Conservation (phyloP, 2,888 invertebrate genomes). For the Germaria angustata region DNA sequence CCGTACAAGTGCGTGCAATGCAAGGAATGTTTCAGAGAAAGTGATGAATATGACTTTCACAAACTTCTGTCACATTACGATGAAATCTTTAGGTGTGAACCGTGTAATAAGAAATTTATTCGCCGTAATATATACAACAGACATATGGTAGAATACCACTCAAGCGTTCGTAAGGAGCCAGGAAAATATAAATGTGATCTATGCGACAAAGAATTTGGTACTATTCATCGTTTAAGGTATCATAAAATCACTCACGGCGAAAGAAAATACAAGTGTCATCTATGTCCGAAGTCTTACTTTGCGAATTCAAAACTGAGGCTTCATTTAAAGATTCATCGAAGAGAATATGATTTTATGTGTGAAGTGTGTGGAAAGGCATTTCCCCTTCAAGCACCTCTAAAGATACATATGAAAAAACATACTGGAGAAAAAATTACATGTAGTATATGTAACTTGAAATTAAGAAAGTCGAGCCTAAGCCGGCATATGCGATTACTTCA, state of each 20-base stretch:
- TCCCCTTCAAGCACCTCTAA: background rate
- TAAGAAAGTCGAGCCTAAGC: slow-evolving; percentile 29
- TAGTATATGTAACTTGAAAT: slow-evolving; percentile 35
- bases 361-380: slow-evolving; percentile 51
- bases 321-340: slow-evolving; percentile 31
- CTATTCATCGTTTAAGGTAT: background rate
- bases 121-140: slow-evolving; percentile 21
- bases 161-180: background rate
- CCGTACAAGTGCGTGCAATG: slow-evolving; percentile 53
- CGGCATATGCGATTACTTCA: slow-evolving; percentile 44
- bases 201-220: slow-evolving; percentile 15
- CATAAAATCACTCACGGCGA: slow-evolving; percentile 35
- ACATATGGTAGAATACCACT: background rate
- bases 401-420: slow-evolving; percentile 26
- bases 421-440: slow-evolving; percentile 48
- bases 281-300: slow-evolving; percentile 32
- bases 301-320: background rate
- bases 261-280: slow-evolving; percentile 33
- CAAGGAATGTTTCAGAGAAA: slow-evolving; percentile 45
- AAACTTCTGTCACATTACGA: slow-evolving; percentile 30
- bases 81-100: slow-evolving; percentile 44
- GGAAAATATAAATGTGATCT: slow-evolving; percentile 4
- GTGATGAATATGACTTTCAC: slow-evolving; percentile 51
- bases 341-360: slow-evolving; percentile 33
- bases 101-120: slow-evolving; percentile 15